A percentile compares a stretch with the other conserved stretches of the same genome.
Conservation (phyloP, 1,140 invertebrate genomes). For the Eufriesea mexicana region DNA sequence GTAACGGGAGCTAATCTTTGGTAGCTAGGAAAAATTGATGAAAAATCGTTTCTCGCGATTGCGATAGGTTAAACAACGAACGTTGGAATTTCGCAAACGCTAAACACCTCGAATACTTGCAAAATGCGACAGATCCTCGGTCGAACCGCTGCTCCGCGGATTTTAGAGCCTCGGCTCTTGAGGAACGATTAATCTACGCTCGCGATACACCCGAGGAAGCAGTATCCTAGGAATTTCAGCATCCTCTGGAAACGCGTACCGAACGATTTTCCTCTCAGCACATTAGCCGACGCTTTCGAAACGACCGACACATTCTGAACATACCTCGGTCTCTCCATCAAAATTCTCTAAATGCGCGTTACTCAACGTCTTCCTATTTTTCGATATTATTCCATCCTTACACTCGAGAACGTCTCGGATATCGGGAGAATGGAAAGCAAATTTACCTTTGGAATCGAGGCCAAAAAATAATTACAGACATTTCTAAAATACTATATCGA, state of each 20-base stretch:
- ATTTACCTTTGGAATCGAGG: not conserved
- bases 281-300: slow-evolving; percentile 7
- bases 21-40: not conserved
- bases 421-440: not conserved
- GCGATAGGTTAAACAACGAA: not conserved
- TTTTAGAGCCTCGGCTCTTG: slow-evolving; percentile 30
- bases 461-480: too few species aligned
- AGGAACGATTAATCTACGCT: slow-evolving; percentile 38
- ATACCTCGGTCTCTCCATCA: not conserved
- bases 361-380: not conserved
- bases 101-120: slow-evolving; percentile 23
- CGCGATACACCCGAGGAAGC: not conserved
- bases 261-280: slow-evolving; percentile 16
- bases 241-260: slow-evolving; percentile 2
- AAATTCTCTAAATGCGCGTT: slow-evolving; percentile 8
- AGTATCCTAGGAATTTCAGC: slow-evolving; percentile 38
- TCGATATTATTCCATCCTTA: too few species aligned
- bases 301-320: not conserved
- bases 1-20: not conserved
- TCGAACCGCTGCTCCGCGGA: slow-evolving; percentile 12
- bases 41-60: slow-evolving; percentile 39
- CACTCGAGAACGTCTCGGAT: not conserved
- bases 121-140: slow-evolving; percentile 51
- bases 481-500: too few species aligned
- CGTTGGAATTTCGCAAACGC: slow-evolving; percentile 56